Conservation (phyloP, 2,113 vertebrate species). For the Ciconia boyciana region DNA sequence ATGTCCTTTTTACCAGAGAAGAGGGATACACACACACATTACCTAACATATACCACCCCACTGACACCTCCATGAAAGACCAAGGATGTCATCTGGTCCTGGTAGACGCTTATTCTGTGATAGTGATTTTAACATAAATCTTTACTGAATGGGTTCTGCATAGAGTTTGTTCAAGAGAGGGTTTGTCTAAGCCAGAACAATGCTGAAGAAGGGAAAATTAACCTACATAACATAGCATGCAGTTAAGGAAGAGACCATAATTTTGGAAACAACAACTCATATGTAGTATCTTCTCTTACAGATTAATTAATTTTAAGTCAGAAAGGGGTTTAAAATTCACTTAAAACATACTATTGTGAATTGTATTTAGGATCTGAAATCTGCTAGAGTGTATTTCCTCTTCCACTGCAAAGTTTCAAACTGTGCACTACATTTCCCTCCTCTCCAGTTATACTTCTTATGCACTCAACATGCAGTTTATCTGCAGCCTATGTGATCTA, state of each 20-base stretch:
- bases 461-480: background rate
- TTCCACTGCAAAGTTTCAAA: background rate
- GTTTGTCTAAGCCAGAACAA: background rate
- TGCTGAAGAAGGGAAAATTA: background rate
- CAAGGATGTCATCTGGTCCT: background rate
- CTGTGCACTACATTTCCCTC: background rate
- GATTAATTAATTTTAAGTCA: background rate
- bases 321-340: background rate
- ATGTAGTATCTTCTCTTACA: background rate
- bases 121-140: background rate
- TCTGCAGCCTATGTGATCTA: background rate
- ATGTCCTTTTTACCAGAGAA: background rate
- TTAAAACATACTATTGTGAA: background rate
- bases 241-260: background rate
- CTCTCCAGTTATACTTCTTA: background rate
- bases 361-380: background rate
- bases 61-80: background rate
- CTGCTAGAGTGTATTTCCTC: background rate
- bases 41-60: background rate
- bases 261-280: background rate
- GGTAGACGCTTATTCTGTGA: background rate
- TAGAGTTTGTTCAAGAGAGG: background rate
- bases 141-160: background rate
- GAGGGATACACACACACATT: background rate
- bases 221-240: too few species aligned